phyloP scores from a whole-genome alignment of 2,888 invertebrate species.

The Gibbula magus region DNA sequence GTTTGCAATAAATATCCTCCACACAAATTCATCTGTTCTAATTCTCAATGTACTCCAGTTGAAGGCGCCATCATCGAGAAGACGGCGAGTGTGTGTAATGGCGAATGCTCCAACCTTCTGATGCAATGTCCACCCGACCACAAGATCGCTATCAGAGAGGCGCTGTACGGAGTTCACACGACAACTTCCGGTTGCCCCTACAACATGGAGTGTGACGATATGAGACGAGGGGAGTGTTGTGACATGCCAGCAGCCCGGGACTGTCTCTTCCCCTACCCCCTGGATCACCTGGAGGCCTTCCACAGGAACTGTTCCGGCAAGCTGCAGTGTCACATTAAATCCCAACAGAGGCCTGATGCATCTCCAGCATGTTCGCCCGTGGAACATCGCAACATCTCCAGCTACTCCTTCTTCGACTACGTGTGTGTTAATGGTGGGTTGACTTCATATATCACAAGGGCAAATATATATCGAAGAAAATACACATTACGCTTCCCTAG shows the following conservation, averaged over 20 bases:
- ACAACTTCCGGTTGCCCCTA: slow-evolving; percentile 25
- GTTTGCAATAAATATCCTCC: no score
- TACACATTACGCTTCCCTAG: no score
- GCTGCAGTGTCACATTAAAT: slow-evolving; percentile 30
- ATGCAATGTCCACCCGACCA: slow-evolving; percentile 37
- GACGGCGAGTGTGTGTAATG: slow-evolving; percentile 36
- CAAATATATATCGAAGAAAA: background rate
- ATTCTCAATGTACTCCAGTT: no score
- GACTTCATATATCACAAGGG: background rate
- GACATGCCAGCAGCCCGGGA: slow-evolving; percentile 29
- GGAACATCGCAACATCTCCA: slow-evolving; percentile 27
- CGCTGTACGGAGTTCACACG: slow-evolving; percentile 38
- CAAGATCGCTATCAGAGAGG: slow-evolving; percentile 43
- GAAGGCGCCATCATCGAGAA: slow-evolving; percentile 34
- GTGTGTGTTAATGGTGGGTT: slow-evolving; percentile 43
- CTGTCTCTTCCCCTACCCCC: slow-evolving; percentile 36
- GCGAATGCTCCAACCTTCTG: slow-evolving; percentile 35
- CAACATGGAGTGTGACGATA: background rate
- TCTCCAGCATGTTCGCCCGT: slow-evolving; percentile 36
- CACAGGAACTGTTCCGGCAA: slow-evolving; percentile 41
- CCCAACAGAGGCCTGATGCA: slow-evolving; percentile 33
- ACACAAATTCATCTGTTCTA: no score
- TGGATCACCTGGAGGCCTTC: slow-evolving; percentile 35
- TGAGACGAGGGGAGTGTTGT: slow-evolving; percentile 33
- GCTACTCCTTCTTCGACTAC: slow-evolving; percentile 41